A percentile compares a stretch with the other conserved stretches of the same genome.
Evolutionary conservation across 2,113 vertebrate genomes (phyloP).

Genomic region (Paramormyrops kingsleyae): DNA sequence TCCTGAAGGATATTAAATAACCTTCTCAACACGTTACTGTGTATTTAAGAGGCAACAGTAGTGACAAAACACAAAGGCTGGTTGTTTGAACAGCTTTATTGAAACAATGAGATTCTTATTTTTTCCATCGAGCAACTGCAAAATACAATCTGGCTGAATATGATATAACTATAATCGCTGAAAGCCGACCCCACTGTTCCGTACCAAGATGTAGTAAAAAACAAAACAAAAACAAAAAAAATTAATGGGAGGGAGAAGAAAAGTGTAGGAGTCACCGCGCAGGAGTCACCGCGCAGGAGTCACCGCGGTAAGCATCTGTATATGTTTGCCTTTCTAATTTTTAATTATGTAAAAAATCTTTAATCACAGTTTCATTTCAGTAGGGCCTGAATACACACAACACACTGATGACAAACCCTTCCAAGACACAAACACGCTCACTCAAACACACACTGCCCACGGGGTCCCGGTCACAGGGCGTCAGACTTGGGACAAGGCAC

Average conservation of each 20-base stretch:
- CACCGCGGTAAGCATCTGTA: conserved; percentile 2
- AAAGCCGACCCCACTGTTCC: conserved; percentile 72
- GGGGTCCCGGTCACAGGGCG: neutral
- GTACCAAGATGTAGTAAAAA: conserved; percentile 76
- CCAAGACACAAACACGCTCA: neutral
- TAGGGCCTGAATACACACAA: neutral
- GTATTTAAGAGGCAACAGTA: neutral
- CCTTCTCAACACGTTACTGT: neutral
- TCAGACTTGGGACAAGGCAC: neutral
- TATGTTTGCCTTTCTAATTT: neutral
- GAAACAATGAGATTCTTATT: conserved; percentile 71
- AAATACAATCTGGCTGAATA: conserved; percentile 75
- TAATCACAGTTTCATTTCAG: conserved; percentile 7
- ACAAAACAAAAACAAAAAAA: conserved; percentile 54
- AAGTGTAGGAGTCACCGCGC: conserved; percentile 71
- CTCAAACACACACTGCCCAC: neutral
- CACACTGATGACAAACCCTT: neutral
- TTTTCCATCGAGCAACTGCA: conserved; percentile 57
- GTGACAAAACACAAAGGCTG: neutral
- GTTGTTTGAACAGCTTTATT: conserved; percentile 60
- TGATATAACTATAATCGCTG: conserved; percentile 59
- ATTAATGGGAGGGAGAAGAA: conserved; percentile 55
- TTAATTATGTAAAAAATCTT: conserved; percentile 6
- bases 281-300: conserved; percentile 11
- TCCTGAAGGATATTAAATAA: neutral